phyloP scores from a whole-genome alignment of 2,797 vertebrate genomes.

The Hypotaenidia philippensis region DNA sequence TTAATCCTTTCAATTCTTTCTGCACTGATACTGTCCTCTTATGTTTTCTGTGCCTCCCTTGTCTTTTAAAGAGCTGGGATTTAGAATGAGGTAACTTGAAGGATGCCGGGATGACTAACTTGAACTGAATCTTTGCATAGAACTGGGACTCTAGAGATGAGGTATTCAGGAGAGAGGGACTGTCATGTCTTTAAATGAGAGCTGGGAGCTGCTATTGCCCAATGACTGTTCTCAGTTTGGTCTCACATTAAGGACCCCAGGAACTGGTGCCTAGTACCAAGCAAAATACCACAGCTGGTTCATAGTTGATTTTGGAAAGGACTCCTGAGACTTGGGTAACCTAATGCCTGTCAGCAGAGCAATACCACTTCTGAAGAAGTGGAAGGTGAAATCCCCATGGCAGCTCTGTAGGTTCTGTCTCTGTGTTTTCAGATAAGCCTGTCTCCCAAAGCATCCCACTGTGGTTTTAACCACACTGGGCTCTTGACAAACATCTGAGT shows the following conservation, averaged over 20 bases:
- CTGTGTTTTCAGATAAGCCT: background rate
- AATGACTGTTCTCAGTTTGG: background rate
- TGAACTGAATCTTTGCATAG: background rate
- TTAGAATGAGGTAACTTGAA: background rate
- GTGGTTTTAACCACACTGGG: conserved; percentile 17
- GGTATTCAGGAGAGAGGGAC: background rate
- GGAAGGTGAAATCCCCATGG: background rate
- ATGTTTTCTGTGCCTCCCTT: background rate
- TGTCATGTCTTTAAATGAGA: background rate
- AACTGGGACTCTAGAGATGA: background rate
- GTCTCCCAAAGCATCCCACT: background rate
- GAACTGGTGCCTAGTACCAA: conserved; percentile 10
- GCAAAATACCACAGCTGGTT: conserved; percentile 31
- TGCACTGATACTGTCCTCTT: background rate
- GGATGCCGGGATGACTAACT: background rate
- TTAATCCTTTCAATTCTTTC: background rate
- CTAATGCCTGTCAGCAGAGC: background rate
- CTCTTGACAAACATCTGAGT: background rate
- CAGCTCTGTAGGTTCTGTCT: background rate
- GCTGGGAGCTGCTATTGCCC: background rate
- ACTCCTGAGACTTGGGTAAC: conserved; percentile 4
- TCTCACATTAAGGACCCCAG: background rate
- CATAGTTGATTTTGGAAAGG: background rate
- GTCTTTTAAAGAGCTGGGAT: background rate
- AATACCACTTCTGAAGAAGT: conserved; percentile 19